Evolutionary conservation across 2,797 vertebrate genomes (phyloP), one percentile per base, ranked within the genome.

Genomic region (Brotula barbata): DNA sequence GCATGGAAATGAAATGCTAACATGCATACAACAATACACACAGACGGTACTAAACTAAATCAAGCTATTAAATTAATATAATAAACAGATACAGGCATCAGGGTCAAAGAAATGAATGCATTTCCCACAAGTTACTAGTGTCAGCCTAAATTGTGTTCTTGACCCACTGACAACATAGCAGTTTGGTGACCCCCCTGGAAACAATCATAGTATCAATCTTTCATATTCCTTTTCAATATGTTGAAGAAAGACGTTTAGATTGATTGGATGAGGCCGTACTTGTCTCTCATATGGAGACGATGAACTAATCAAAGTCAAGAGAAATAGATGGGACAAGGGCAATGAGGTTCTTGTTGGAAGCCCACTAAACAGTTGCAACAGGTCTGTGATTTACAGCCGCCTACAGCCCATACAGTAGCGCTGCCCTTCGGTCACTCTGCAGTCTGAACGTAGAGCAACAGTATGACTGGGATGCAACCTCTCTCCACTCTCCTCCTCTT

Each of bases 381-480:
- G 68, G 79, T 84, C 43, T 56, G 72, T 89, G 80, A 83, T 78
- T 83, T 76, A 82, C 64, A 15, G 34, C 77, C 73, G 73, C 84
- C 86, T 59, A 84, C 77, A 55, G 82, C 16, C 68, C 63, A 39
- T 75, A 73, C 77, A 73, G 67, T 55, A 60, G 40, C 73, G n/a
- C 15, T 48, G 83, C 75, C 57, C 77, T 52, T 14, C 71, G 62
- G 71, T 84, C 82, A 81, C 52, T 72, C 62, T 74, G 64, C 52
- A 81, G 80, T 81, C 82, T 84, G 79, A 79, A 83, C 81, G 85
- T 78, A 70, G 83, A 84, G 76, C 85, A 81, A 61, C 78, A 77
- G 69, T 71, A 81, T 83, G 84, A 85, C 85, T 78, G 82, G 86
- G 81, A 87, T 78, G 67, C 80, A 81, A 83, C 86, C 84, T 86